Evolutionary conservation across 2,888 invertebrate species (phyloP), one percentile per base, ranked within the genome.

Genomic region (Drosophila nr. fundita): DNA sequence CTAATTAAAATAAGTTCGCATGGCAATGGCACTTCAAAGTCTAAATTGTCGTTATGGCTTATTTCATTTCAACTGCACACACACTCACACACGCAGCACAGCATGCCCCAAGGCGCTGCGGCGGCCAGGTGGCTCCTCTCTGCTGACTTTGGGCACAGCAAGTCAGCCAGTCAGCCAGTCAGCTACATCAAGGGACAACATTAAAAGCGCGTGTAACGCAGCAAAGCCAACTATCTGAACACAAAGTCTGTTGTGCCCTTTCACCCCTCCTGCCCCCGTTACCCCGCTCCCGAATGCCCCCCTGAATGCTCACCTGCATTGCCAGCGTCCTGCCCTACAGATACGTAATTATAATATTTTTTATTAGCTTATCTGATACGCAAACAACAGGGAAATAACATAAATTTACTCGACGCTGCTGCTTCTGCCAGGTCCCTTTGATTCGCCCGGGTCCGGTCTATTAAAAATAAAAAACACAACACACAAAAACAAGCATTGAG

Each of bases 271-370:
- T 24, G 11, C 32, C 18, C 52, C 75, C 69, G 70, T 60, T 72
- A 11, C 3, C 3, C 0, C 3, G 27, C 27, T 50, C 6, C 32
- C 30, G 21, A 45, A 34, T 34, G 18, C 7, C 36, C n/a, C 18
- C 34, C 18, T 15, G 18, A 36, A 18, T 27, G 24, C n/a, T 32
- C 30, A 61, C 75, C 68, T 80, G 78, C 82, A 81, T 58, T 30
- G 61, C 49, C 70, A 36, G 48, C 62, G 52, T 48, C 45, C 45
- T 77, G 76, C 71, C 71, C 80, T 79, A 77, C 83, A 81, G 81
- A 85, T 87, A 89, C 85, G 90, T 92, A 92, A 92, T 92, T 92
- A 92, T 91, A 92, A 92, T 91, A 91, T 92, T 91, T 92, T 92
- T 92, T 91, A 91, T 92, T 91, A 91, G 90, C 91, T 92, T 92